phyloP scores from a whole-genome alignment of 2,113 vertebrate genomes.

The Seriola rivoliana region DNA sequence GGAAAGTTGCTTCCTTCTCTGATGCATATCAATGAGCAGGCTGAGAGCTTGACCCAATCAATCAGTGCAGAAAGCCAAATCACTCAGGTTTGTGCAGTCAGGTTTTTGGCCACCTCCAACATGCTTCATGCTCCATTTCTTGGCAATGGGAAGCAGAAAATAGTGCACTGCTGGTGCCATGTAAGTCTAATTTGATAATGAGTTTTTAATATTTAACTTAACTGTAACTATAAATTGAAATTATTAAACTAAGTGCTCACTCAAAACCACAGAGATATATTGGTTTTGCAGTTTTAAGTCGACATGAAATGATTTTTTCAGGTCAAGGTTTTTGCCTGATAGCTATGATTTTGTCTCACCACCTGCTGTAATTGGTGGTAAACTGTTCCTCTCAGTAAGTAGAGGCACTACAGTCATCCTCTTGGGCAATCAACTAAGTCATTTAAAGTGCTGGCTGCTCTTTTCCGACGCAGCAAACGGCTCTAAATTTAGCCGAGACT shows the following conservation, averaged over 20 bases:
- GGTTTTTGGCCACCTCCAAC: slow-evolving; percentile 42
- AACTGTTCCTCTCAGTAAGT: slow-evolving; percentile 13
- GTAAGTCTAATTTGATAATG: not conserved
- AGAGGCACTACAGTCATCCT: slow-evolving; percentile 34
- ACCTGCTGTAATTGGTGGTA: slow-evolving; percentile 32
- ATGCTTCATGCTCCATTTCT: not conserved
- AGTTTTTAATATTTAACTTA: not conserved
- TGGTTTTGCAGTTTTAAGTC: not conserved
- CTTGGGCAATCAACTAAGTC: slow-evolving; percentile 25
- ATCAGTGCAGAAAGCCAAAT: slow-evolving; percentile 41
- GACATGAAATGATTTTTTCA: not conserved
- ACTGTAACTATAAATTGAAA: not conserved
- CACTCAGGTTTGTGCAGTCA: slow-evolving; percentile 47
- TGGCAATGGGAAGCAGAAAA: slow-evolving; percentile 1
- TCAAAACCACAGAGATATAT: not conserved
- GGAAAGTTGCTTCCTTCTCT: slow-evolving; percentile 33
- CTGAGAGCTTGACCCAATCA: slow-evolving; percentile 36
- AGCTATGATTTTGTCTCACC: not conserved
- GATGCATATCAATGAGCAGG: slow-evolving; percentile 51
- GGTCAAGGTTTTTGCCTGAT: not conserved
- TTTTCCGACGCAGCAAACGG: slow-evolving; percentile 3
- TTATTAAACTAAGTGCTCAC: not conserved
- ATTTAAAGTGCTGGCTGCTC: not conserved
- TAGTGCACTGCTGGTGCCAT: not conserved
- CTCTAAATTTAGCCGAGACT: slow-evolving; percentile 12